Evolutionary conservation across 2,113 vertebrate species (phyloP).

Genomic region (Tychaedon coryphoeus): DNA sequence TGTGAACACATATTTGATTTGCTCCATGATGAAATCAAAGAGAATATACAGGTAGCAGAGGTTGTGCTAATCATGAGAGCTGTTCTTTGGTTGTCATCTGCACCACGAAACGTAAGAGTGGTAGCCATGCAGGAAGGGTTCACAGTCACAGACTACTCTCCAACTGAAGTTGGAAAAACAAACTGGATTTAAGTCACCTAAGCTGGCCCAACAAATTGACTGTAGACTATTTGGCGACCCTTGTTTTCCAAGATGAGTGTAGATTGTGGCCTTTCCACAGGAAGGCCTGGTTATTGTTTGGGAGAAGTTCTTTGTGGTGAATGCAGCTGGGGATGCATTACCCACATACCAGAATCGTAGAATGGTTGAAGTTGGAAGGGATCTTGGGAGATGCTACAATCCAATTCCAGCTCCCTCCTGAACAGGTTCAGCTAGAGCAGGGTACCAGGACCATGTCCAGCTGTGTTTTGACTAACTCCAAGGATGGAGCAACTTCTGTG

Average conservation of each 20-base stretch:
- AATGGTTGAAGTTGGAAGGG: not conserved
- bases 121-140: not conserved
- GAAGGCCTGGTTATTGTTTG: not conserved
- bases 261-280: not conserved
- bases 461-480: not conserved
- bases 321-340: not conserved
- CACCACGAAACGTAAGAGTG: fast-evolving
- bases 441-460: not conserved
- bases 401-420: not conserved
- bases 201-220: not conserved
- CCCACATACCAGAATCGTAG: not conserved
- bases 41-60: not conserved
- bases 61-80: not conserved
- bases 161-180: not conserved
- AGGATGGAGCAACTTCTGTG: not conserved
- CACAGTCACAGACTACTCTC: not conserved
- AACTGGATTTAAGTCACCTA: not conserved
- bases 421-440: not conserved
- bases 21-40: not conserved
- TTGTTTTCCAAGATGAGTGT: not conserved
- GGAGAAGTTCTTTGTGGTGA: not conserved
- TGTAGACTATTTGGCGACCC: not conserved
- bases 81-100: not conserved
- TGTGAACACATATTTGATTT: not conserved
- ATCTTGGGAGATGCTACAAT: not conserved